These are phyloP conservation scores for Synergus gifuensis DNA, from an alignment of 2,888 invertebrate genomes.

Conservation along the genomic window DNA sequence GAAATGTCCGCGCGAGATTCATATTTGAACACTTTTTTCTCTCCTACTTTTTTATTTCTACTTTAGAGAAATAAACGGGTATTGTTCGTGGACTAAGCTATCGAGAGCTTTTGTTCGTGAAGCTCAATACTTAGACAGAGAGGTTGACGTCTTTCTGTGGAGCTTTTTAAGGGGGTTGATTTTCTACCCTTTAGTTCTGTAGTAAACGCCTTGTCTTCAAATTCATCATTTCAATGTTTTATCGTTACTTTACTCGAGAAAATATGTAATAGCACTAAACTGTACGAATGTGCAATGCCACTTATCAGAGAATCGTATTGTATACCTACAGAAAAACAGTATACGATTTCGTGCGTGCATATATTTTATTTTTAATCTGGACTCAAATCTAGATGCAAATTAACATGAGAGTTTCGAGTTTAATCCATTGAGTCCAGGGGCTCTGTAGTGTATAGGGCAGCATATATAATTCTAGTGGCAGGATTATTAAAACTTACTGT, in stretches of 20 bases:
- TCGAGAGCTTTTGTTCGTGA: constrained; percentile 29
- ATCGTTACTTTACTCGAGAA: constrained; percentile 5
- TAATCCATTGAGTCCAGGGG: not conserved
- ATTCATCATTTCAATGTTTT: not conserved
- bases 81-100: constrained; percentile 35
- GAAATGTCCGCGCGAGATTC: constrained; percentile 4
- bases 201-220: constrained; percentile 14
- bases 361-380: not conserved
- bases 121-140: constrained; percentile 13
- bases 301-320: not conserved
- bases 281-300: not conserved
- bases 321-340: not conserved
- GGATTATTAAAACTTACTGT: constrained; percentile 31
- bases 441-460: not conserved
- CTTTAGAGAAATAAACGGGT: constrained; percentile 25
- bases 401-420: constrained; percentile 5
- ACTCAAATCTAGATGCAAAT: too few relatives aligned
- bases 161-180: not conserved
- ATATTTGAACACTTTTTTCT: constrained; percentile 18
- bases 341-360: not conserved
- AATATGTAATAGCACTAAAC: not conserved
- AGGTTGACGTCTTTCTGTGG: constrained; percentile 8
- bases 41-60: not conserved
- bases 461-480: constrained; percentile 27
- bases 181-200: not conserved